These are phyloP conservation scores for Cygnus atratus DNA, from an alignment of 2,113 vertebrate species.

Conservation along the genomic window DNA sequence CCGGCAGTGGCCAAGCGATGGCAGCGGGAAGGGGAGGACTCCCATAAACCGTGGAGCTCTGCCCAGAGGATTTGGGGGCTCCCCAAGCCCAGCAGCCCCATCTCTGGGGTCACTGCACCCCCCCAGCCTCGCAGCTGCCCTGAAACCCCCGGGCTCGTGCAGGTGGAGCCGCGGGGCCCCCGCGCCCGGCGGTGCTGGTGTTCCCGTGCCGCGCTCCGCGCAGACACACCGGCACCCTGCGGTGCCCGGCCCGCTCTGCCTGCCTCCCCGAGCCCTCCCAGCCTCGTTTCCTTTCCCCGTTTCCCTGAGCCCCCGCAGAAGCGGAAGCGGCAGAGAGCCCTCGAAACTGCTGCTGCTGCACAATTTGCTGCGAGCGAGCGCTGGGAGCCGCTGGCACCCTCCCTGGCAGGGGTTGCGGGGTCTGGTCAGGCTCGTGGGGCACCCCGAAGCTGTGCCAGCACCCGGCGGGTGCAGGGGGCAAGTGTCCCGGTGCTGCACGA, in stretches of 20 bases:
- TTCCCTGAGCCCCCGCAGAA: background rate
- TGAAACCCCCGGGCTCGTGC: no score
- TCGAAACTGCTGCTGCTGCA: background rate
- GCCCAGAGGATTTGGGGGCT: background rate
- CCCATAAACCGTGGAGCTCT: background rate
- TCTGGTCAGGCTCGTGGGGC: no score
- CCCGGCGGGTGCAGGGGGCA: no score
- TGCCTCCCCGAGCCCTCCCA: no score
- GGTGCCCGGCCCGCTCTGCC: background rate
- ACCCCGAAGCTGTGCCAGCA: no score
- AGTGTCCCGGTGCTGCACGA: no score
- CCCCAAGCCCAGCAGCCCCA: background rate
- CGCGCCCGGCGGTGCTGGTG: background rate
- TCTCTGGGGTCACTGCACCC: no score
- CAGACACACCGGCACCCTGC: background rate
- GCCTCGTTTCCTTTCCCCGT: background rate
- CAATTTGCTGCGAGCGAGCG: background rate
- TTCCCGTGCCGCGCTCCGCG: background rate
- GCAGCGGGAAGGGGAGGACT: background rate
- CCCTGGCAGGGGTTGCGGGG: no score
- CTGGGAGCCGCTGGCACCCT: no score
- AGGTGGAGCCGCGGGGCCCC: no score
- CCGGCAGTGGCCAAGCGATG: background rate
- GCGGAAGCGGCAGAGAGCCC: background rate
- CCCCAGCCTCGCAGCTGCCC: no score